Conservation (phyloP, 64 coral and sea anemone species). For the Actinia tenebrosa region DNA sequence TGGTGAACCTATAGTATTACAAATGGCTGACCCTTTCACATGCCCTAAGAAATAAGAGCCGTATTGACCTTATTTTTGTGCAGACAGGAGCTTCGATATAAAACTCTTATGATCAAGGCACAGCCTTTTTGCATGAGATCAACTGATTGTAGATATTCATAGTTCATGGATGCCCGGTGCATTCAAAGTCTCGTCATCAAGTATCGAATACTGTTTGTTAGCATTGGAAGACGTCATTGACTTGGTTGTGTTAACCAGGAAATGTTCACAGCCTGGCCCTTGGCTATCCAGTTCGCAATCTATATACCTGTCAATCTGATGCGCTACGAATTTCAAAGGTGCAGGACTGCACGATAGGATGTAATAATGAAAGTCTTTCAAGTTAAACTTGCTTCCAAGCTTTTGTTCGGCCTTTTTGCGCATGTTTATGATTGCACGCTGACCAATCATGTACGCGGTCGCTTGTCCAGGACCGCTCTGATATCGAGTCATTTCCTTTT, state of each 20-base stretch:
- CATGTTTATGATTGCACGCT: conserved; percentile 41
- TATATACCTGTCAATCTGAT: conserved; percentile 46
- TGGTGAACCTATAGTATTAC: no score
- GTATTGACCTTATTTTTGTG: no score
- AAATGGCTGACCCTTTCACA: no score
- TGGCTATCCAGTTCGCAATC: conserved; percentile 23
- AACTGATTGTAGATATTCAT: background rate
- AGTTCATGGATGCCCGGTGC: conserved; percentile 42
- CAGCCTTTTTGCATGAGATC: background rate
- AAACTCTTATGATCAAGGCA: background rate
- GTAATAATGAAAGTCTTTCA: conserved; percentile 58
- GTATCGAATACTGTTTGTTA: conserved; percentile 1
- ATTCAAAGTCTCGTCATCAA: conserved; percentile 22
- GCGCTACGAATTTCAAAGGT: conserved; percentile 25
- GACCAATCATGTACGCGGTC: conserved; percentile 66
- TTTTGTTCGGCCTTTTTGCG: conserved; percentile 30
- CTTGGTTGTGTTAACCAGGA: background rate
- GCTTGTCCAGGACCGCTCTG: conserved; percentile 63
- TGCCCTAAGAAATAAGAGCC: no score
- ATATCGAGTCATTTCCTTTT: conserved; percentile 63
- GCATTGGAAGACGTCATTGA: background rate
- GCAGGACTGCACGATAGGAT: conserved; percentile 42
- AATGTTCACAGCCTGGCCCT: conserved; percentile 14
- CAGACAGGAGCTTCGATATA: no score
- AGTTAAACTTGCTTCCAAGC: conserved; percentile 39